phyloP scores from a whole-genome alignment of 2,113 vertebrate species.

The Chinchilla lanigera region DNA sequence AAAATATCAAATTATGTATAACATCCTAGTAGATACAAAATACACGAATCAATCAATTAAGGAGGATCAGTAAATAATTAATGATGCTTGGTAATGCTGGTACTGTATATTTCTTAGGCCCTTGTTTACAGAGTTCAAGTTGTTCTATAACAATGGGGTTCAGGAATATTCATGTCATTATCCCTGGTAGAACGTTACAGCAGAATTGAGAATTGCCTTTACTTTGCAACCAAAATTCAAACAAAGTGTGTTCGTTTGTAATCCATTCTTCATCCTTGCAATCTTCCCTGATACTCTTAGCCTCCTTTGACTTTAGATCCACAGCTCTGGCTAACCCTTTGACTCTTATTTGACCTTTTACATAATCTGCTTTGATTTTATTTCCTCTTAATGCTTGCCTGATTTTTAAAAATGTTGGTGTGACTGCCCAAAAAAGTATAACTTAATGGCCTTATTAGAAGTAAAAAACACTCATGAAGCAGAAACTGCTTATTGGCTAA shows the following conservation, averaged over 20 bases:
- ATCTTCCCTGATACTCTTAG: neutral
- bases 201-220: neutral
- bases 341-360: neutral
- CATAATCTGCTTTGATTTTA: neutral
- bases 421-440: neutral
- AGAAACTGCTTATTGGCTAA: neutral
- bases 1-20: neutral
- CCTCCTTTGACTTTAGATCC: neutral
- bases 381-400: neutral
- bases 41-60: neutral
- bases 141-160: neutral
- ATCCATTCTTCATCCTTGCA: neutral
- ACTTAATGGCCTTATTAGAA: neutral
- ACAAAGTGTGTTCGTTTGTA: neutral
- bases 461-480: neutral
- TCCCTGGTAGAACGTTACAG: neutral
- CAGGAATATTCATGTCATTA: neutral
- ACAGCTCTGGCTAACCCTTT: neutral
- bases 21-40: neutral
- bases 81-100: neutral
- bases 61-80: neutral
- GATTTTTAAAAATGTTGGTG: neutral
- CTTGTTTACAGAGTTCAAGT: conserved; percentile 34
- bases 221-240: neutral
- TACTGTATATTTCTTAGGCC: conserved; percentile 12